A percentile compares a stretch with the other conserved stretches of the same genome.
phyloP scores from a whole-genome alignment of 2,888 invertebrate species.

The Yponomeuta plumbellus region DNA sequence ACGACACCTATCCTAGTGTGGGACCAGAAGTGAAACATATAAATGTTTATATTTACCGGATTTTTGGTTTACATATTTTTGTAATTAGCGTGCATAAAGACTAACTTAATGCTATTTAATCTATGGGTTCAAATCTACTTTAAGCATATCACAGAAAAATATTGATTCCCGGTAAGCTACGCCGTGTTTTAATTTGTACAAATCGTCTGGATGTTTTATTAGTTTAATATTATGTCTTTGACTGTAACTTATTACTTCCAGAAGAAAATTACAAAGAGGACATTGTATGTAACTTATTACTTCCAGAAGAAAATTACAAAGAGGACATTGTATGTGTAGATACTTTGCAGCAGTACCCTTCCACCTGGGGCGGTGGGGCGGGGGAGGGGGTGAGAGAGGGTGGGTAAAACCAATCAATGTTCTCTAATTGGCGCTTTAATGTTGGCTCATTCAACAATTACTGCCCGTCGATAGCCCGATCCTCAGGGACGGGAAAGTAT shows the following conservation, averaged over 20 bases:
- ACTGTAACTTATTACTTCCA: neutral
- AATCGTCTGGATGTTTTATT: no score
- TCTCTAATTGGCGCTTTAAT: conserved; percentile 72
- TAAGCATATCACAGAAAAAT: no score
- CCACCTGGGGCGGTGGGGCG: neutral
- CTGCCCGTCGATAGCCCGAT: conserved; percentile 54
- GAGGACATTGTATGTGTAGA: neutral
- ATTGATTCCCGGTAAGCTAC: no score
- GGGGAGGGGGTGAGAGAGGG: neutral
- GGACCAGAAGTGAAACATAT: no score
- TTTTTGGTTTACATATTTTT: no score
- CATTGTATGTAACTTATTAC: neutral
- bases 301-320: neutral
- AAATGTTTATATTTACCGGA: no score
- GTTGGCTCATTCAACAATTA: conserved; percentile 72
- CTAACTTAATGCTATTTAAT: no score
- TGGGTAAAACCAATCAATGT: conserved; percentile 60
- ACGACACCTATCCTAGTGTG: no score
- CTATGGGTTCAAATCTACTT: no score
- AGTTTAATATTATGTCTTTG: no score
- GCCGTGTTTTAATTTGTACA: no score
- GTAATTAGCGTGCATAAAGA: no score
- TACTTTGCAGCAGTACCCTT: neutral
- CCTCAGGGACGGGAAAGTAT: conserved; percentile 33
- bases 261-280: neutral